These are phyloP conservation scores for Siniperca obscura DNA, from an alignment of 2,797 vertebrate genomes.

Conservation along the genomic window DNA sequence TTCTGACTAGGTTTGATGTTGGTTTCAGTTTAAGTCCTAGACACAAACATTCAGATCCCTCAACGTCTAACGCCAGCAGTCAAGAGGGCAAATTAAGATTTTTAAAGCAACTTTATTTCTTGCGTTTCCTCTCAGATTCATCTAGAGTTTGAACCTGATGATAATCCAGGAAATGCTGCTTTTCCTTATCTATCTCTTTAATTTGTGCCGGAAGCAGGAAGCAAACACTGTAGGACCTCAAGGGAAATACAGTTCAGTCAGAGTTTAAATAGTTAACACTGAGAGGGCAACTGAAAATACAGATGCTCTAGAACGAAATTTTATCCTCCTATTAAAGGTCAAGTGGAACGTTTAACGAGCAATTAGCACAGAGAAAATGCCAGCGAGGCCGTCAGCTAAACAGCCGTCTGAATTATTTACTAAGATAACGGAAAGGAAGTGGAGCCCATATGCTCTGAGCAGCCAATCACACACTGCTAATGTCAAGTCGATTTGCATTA, in stretches of 20 bases:
- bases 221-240: neutral
- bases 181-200: neutral
- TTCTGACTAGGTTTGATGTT: no score
- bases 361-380: constrained; percentile 68
- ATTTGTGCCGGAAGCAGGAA: neutral
- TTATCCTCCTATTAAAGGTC: constrained; percentile 63
- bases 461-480: constrained; percentile 43
- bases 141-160: neutral
- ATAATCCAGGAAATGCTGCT: neutral
- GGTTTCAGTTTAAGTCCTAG: neutral
- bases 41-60: neutral
- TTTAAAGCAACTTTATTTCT: neutral
- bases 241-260: neutral
- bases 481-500: constrained; percentile 62
- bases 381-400: constrained; percentile 49
- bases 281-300: constrained; percentile 18
- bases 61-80: neutral
- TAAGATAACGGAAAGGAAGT: constrained; percentile 34
- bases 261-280: neutral
- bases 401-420: constrained; percentile 70
- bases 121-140: neutral
- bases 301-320: constrained; percentile 10
- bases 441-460: constrained; percentile 41
- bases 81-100: neutral
- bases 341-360: constrained; percentile 64